These are phyloP conservation scores for Rhabdomys dilectus DNA, from an alignment of 2,113 vertebrate species.

Conservation along the genomic window DNA sequence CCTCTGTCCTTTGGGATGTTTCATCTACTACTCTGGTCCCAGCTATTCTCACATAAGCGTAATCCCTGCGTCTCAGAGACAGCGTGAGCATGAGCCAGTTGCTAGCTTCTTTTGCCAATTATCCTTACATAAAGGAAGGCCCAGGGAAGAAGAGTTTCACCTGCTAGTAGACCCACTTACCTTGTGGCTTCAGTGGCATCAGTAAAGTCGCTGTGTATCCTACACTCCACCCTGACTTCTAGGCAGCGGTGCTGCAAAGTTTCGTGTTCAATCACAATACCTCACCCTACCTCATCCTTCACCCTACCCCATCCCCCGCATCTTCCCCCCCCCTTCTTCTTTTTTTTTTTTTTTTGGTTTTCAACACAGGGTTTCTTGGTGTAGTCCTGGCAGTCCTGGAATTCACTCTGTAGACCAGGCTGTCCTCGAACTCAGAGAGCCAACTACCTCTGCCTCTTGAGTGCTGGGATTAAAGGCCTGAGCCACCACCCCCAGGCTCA, in stretches of 20 bases:
- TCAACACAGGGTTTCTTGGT: not conserved
- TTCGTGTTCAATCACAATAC: not conserved
- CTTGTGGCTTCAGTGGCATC: not conserved
- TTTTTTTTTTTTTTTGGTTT: not conserved
- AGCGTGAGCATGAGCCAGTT: no score
- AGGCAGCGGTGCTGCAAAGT: not conserved
- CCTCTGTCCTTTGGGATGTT: not conserved
- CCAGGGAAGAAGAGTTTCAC: not conserved
- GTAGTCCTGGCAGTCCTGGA: not conserved
- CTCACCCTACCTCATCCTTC: no score
- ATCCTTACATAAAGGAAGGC: not conserved
- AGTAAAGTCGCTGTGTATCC: not conserved
- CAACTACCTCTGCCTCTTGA: not conserved
- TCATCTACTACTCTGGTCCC: not conserved
- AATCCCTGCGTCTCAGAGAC: not conserved
- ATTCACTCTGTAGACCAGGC: no score
- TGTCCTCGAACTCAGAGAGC: not conserved
- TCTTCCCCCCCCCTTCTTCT: rapidly evolving
- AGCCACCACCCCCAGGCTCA: not conserved
- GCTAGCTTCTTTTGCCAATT: not conserved
- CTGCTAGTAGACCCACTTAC: not conserved
- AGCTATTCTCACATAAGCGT: not conserved
- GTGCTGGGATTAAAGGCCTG: not conserved
- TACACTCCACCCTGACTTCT: not conserved
- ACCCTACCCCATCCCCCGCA: no score